Conservation (phyloP, 2,113 vertebrate genomes). For the Hucho hucho region DNA sequence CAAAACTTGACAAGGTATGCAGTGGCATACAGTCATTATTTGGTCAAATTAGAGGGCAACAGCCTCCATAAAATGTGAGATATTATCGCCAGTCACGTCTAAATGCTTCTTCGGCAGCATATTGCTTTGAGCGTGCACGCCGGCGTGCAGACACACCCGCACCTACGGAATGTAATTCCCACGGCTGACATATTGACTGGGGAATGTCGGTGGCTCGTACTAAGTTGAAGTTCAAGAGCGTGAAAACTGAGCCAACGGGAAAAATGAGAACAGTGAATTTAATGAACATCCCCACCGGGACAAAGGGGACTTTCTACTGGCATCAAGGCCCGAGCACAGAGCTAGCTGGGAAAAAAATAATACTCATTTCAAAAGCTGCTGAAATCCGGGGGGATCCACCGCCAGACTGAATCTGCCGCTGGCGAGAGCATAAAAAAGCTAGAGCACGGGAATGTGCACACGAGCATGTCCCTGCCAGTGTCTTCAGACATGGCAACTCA, state of each 20-base stretch:
- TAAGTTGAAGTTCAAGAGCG: slow-evolving; percentile 51
- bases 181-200: slow-evolving; percentile 32
- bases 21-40: too few relatives aligned
- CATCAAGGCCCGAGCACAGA: slow-evolving; percentile 54
- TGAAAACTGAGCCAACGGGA: slow-evolving; percentile 4
- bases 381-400: slow-evolving; percentile 69
- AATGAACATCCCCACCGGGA: slow-evolving; percentile 73
- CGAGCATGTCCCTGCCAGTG: slow-evolving; percentile 50
- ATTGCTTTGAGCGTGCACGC: too few relatives aligned
- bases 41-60: too few relatives aligned
- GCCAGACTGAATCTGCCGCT: slow-evolving; percentile 68
- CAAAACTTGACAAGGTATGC: too few relatives aligned
- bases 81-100: too few relatives aligned
- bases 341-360: slow-evolving; percentile 18
- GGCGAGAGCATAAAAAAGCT: slow-evolving; percentile 61
- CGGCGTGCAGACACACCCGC: not conserved
- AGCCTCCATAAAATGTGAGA: too few relatives aligned
- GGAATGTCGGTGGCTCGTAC: slow-evolving; percentile 34
- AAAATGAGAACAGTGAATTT: slow-evolving; percentile 57
- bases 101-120: too few relatives aligned
- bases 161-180: not conserved
- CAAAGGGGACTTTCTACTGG: slow-evolving; percentile 57
- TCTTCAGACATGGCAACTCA: slow-evolving; percentile 42
- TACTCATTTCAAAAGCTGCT: slow-evolving; percentile 66
- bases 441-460: slow-evolving; percentile 36